Evolutionary conservation across 2,888 invertebrate genomes (phyloP), one percentile per base, ranked within the genome.

Genomic region (Acrobasis consociella): DNA sequence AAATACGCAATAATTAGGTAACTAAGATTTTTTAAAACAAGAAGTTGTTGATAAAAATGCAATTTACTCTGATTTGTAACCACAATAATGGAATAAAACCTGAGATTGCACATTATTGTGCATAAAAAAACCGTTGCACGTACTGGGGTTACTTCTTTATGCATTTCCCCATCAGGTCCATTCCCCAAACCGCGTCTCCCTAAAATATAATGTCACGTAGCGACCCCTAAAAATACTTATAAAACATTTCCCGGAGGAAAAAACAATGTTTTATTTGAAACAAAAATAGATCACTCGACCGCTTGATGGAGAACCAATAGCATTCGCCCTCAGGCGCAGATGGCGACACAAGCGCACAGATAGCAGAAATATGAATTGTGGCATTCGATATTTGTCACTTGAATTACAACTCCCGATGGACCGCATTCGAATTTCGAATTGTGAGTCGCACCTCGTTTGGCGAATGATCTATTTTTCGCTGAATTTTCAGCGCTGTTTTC

Each of bases 331-430:
- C 81, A 81, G 85, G 89, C 91, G 86, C 91, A 92, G 91, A 92
- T 91, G 91, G 91, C 87, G 89, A 81, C 89, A 84, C 86, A 77
- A 82, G 82, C 83, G 87, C 88, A 75, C 83, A 89, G 92, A 92
- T 91, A 91, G 91, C 91, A 89, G 79, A 91, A 91, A 92, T 91
- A 91, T 92, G 91, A 91, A 87, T 87, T 91, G 91, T 88, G 81
- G 87, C 88, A 77, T 89, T 89, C 91, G 93, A 93, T 93, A 93
- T 93, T 93, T 93, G 93, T 93, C 93, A 93, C 89, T 89, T 91
- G 91, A 93, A 87, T 91, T 92, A 92, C 86, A 86, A 88, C 87
- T 86, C 93, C 91, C 92, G 82, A 75, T 83, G 89, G 92, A 82
- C 60, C 60, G 39, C 79, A 74, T 75, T 81, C 82, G 81, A 80